Percentiles rank a stretch among this genome's conserved stretches.
Conservation (phyloP, 1,140 invertebrate genomes). For the Aricia agestis region DNA sequence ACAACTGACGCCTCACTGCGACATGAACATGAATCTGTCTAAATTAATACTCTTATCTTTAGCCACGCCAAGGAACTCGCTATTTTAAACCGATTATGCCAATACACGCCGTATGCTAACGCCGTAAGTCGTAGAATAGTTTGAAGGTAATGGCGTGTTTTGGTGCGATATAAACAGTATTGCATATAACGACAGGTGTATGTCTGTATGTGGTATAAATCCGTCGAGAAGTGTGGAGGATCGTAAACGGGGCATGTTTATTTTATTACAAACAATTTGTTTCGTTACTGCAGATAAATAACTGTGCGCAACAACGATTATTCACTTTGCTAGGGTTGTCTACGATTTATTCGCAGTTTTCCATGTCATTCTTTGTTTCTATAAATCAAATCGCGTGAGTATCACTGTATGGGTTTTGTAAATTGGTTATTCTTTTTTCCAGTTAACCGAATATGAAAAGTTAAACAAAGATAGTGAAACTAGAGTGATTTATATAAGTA, state of each 20-base stretch:
- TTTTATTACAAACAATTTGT: slow-evolving; percentile 54
- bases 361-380: background rate
- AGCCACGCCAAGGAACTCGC: slow-evolving; percentile 24
- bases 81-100: background rate
- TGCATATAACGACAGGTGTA: slow-evolving; percentile 51
- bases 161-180: slow-evolving; percentile 36
- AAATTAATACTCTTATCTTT: slow-evolving; percentile 38
- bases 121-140: slow-evolving; percentile 16
- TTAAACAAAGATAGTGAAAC: too few relatives aligned
- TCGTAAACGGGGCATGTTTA: slow-evolving; percentile 47
- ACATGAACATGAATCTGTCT: slow-evolving; percentile 33
- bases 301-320: slow-evolving; percentile 12
- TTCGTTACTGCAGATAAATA: slow-evolving; percentile 32
- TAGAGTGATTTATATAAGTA: too few relatives aligned
- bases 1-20: slow-evolving; percentile 23
- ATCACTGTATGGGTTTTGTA: background rate
- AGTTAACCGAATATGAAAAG: background rate
- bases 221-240: slow-evolving; percentile 37
- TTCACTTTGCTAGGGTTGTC: slow-evolving; percentile 2
- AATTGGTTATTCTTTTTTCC: background rate
- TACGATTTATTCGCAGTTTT: background rate
- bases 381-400: background rate
- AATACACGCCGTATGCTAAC: slow-evolving; percentile 13
- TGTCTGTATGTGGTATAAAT: slow-evolving; percentile 51
- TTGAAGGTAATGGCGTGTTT: slow-evolving; percentile 15